Base-by-base conservation (phyloP, 2,113 vertebrate genomes). In the Collichthys lucidus region DNA sequence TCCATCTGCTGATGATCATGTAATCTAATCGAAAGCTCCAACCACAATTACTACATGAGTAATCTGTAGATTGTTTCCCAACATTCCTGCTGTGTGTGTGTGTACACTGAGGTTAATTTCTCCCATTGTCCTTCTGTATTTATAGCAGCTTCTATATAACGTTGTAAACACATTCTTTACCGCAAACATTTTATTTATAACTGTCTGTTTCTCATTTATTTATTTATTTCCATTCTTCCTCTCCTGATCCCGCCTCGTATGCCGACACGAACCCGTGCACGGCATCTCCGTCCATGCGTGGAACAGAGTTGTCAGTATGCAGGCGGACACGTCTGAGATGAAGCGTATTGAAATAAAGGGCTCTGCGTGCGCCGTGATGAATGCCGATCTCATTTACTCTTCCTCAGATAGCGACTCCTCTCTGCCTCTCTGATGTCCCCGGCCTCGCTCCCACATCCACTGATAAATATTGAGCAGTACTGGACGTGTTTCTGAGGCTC, bases 351-450 rank as follows among this genome's bases (percentile, higher is more conserved):
- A 83, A 80, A 64, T 72, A 49, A 79, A 50, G 86, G 8, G 8
- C 70, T 40, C 47, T 35, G 75, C 20, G 11, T 65, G 24, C 4
- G 67, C 75, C 20, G 52, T 60, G 73, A 70, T 86, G 80, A 83
- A 71, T 57, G 84, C 70, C 24, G 31, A 73, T 86, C 83, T 91
- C 74, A 79, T 87, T 74, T 80, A 73, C 83, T 77, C 53, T 68
- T 61, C 83, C 64, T 63, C 75, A 78, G 78, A 86, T 84, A 80
- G 78, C 63, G 24, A 19, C 63, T 56, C 57, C 47, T 53, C 77
- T 71, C 50, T 35, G 35, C 46, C 67, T 55, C 49, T 79, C 69
- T 62, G 68, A 56, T 46, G 66, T 14, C 15, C 61, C 26, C 53
- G 15, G 31, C 79, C 66, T 79, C 66, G n/a, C 64, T 22, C 57